Evolutionary conservation across 2,113 vertebrate genomes (phyloP).

Genomic region (Vulpes lagopus): DNA sequence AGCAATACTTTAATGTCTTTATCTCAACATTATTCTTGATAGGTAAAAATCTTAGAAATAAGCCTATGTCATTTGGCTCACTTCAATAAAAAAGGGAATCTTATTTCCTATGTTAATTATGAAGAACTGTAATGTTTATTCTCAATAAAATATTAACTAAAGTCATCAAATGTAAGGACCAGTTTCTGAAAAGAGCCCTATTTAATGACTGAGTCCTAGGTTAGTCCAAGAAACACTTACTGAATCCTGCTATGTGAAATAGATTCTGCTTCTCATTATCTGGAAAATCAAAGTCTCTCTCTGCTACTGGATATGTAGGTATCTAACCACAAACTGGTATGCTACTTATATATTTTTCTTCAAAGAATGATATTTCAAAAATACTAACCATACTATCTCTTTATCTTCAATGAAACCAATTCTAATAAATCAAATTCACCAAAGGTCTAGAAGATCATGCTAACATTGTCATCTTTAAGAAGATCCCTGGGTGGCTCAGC

Average conservation of each 20-base stretch:
- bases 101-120: constrained; percentile 59
- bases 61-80: constrained; percentile 52
- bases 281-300: neutral
- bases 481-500: too few relatives aligned
- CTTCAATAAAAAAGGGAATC: constrained; percentile 38
- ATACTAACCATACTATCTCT: neutral
- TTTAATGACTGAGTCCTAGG: constrained; percentile 1
- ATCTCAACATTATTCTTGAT: constrained; percentile 45
- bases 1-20: constrained; percentile 40
- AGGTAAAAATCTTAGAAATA: constrained; percentile 52
- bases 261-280: neutral
- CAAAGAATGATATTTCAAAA: neutral
- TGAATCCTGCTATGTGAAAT: neutral
- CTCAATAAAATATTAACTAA: constrained; percentile 50
- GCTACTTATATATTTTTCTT: neutral
- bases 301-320: neutral
- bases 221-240: constrained; percentile 3
- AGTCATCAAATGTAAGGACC: constrained; percentile 11
- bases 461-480: neutral
- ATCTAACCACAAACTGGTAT: neutral
- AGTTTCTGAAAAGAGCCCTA: constrained; percentile 44
- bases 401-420: neutral
- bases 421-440: constrained; percentile 10
- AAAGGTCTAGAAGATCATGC: neutral
- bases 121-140: constrained; percentile 45